Conservation (phyloP, 2,113 vertebrate species). For the Hipposideros armiger region DNA sequence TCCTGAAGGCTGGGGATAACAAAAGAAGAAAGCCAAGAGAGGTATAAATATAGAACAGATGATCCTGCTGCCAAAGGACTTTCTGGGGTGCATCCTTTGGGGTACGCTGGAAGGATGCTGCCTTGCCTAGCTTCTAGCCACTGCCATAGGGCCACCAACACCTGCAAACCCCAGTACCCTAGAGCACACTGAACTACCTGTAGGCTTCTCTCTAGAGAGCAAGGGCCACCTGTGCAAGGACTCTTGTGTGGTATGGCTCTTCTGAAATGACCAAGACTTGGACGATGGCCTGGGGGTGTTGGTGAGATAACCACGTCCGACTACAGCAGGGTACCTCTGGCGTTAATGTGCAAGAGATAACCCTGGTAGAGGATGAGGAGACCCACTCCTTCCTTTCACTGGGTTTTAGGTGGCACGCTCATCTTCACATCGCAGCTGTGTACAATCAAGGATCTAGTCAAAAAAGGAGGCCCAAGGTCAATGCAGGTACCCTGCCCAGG, state of each 20-base stretch:
- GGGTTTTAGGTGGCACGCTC: background rate
- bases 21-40: background rate
- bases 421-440: background rate
- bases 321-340: accelerated
- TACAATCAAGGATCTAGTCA: background rate
- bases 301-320: background rate
- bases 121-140: background rate
- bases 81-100: background rate
- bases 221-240: background rate
- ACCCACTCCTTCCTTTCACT: background rate
- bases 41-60: slow-evolving; percentile 2
- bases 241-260: background rate
- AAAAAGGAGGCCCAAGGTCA: background rate
- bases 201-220: background rate
- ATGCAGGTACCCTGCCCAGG: accelerated
- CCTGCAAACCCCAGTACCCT: background rate
- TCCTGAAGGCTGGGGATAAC: background rate
- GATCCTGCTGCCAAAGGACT: background rate
- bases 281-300: background rate
- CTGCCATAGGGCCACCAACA: background rate
- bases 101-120: background rate
- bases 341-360: background rate
- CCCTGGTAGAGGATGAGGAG: background rate
- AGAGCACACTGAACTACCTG: background rate
- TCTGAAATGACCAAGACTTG: slow-evolving; percentile 6